Evolutionary conservation across 2,113 vertebrate species (phyloP).

Genomic region (Gopherus flavomarginatus): DNA sequence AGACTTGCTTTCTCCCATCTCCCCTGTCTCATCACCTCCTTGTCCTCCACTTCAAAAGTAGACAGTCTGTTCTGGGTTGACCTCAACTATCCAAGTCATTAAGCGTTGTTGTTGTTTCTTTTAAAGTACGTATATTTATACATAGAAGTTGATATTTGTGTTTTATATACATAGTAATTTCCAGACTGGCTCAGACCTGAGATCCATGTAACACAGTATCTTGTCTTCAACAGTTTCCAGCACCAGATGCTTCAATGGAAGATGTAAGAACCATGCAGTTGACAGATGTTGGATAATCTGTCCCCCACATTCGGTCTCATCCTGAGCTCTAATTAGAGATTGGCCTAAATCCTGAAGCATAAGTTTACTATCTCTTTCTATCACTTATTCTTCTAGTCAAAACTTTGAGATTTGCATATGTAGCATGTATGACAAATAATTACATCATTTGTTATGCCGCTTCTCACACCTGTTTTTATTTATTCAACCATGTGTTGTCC

Average conservation of each 20-base stretch:
- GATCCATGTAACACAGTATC: background rate
- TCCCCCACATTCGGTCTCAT: background rate
- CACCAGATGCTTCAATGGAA: background rate
- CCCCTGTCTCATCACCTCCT: slow-evolving; percentile 1
- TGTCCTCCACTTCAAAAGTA: background rate
- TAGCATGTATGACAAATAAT: background rate
- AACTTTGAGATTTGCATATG: background rate
- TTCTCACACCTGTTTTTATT: background rate
- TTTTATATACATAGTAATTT: slow-evolving; percentile 1
- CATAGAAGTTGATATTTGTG: slow-evolving; percentile 20
- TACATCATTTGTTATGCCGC: background rate
- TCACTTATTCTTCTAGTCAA: background rate
- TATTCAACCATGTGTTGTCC: background rate
- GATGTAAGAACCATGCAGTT: background rate
- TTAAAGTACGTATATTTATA: background rate
- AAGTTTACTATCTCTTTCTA: background rate
- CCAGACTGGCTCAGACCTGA: background rate
- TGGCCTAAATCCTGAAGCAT: background rate
- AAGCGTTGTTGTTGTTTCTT: background rate
- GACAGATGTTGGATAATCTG: background rate
- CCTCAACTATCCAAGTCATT: background rate
- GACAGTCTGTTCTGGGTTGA: background rate
- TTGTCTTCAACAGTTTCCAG: background rate
- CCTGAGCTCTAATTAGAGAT: background rate
- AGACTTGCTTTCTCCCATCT: background rate